A percentile compares a stretch with the other conserved stretches of the same genome.
Conservation (phyloP, 2,888 invertebrate species). For the Cantharis lateralis region DNA sequence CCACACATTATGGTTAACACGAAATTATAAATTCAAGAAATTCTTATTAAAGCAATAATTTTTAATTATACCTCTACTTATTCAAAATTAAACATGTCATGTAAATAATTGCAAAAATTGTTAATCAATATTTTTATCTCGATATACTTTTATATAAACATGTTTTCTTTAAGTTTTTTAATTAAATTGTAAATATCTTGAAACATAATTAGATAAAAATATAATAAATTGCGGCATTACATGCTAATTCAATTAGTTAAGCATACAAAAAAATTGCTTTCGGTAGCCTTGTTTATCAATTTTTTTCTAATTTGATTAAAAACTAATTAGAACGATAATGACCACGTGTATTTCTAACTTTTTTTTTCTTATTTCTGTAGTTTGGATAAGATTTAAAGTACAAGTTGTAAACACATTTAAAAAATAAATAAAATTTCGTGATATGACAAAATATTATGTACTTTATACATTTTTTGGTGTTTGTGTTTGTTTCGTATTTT, state of each 20-base stretch:
- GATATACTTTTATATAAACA: neutral
- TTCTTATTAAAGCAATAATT: neutral
- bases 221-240: neutral
- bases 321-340: neutral
- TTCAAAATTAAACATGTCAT: neutral
- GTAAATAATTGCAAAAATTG: neutral
- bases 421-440: neutral
- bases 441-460: too few species aligned
- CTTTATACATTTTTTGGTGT: too few species aligned
- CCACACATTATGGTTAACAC: too few species aligned
- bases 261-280: neutral
- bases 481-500: neutral
- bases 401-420: neutral
- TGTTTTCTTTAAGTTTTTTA: neutral
- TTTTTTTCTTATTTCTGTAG: neutral
- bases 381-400: neutral
- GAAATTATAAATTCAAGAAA: neutral
- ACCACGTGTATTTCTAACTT: neutral
- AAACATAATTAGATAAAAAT: neutral
- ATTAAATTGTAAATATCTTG: neutral
- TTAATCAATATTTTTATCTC: neutral
- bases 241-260: neutral
- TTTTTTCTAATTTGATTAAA: neutral
- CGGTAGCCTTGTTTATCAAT: neutral
- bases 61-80: neutral